Conservation (phyloP, 1,140 invertebrate genomes). For the Drosophila nigromelanica region DNA sequence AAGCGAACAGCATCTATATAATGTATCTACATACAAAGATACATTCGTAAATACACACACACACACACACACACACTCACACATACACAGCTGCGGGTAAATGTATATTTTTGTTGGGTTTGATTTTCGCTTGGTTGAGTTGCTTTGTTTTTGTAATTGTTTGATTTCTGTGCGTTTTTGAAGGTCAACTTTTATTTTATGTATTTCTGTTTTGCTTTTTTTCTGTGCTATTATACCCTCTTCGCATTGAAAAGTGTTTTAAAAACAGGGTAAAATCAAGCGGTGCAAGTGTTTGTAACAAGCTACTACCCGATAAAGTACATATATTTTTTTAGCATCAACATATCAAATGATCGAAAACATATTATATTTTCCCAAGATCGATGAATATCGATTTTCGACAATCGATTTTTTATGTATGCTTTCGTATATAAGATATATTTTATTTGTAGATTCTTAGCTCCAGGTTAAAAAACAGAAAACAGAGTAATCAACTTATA, state of each 20-base stretch:
- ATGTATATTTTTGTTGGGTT: conserved; percentile 8
- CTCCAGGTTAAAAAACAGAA: too few species aligned
- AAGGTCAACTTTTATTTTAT: conserved; percentile 75
- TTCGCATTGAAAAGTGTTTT: background rate
- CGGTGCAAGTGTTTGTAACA: background rate
- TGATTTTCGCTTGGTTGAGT: conserved; percentile 73
- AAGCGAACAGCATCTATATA: conserved; percentile 34
- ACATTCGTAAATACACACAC: conserved; percentile 5
- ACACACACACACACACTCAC: conserved; percentile 1
- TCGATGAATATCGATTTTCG: background rate
- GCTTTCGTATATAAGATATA: too few species aligned
- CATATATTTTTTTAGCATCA: too few species aligned
- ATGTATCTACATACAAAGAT: conserved; percentile 10
- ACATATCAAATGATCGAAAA: too few species aligned
- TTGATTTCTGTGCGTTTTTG: conserved; percentile 76
- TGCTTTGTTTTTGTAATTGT: conserved; percentile 55
- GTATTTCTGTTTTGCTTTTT: conserved; percentile 24
- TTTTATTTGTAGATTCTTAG: too few species aligned
- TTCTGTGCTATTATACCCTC: conserved; percentile 16
- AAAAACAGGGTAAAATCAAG: background rate
- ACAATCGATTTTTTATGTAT: too few species aligned
- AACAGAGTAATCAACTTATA: too few species aligned
- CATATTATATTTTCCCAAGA: background rate
- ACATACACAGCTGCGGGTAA: background rate
- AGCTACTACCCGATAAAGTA: background rate